These are phyloP conservation scores for Dynastes maya DNA, from an alignment of 2,888 invertebrate species.

Conservation along the genomic window DNA sequence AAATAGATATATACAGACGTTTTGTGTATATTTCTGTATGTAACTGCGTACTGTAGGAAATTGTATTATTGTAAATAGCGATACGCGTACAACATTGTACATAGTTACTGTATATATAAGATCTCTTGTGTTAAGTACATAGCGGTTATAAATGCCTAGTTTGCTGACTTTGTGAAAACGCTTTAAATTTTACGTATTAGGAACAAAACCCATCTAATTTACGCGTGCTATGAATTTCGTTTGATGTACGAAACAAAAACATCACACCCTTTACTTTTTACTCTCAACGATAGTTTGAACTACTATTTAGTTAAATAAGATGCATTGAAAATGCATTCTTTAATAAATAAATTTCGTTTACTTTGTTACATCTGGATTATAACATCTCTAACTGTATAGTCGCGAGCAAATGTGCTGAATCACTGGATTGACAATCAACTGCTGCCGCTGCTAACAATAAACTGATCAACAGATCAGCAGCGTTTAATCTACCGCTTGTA, in stretches of 20 bases:
- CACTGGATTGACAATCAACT: no score
- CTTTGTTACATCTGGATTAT: no score
- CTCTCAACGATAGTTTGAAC: background rate
- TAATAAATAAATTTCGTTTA: no score
- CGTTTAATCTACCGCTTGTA: no score
- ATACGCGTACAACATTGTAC: slow-evolving; percentile 1
- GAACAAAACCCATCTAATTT: slow-evolving; percentile 13
- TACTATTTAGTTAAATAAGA: no score
- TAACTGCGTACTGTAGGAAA: background rate
- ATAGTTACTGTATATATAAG: background rate
- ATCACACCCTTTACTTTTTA: background rate
- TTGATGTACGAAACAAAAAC: slow-evolving; percentile 19
- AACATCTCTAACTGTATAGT: no score
- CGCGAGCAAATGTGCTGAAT: no score
- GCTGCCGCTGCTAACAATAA: no score
- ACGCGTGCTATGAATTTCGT: background rate
- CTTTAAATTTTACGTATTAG: background rate
- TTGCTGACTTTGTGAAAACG: slow-evolving; percentile 23
- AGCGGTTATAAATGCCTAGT: background rate
- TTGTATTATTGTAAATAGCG: background rate
- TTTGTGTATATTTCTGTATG: background rate
- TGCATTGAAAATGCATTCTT: no score
- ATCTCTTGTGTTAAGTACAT: no score
- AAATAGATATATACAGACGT: slow-evolving; percentile 9
- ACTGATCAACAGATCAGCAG: no score